phyloP scores from a whole-genome alignment of 2,797 vertebrate genomes.

The Adelosebastes latens region DNA sequence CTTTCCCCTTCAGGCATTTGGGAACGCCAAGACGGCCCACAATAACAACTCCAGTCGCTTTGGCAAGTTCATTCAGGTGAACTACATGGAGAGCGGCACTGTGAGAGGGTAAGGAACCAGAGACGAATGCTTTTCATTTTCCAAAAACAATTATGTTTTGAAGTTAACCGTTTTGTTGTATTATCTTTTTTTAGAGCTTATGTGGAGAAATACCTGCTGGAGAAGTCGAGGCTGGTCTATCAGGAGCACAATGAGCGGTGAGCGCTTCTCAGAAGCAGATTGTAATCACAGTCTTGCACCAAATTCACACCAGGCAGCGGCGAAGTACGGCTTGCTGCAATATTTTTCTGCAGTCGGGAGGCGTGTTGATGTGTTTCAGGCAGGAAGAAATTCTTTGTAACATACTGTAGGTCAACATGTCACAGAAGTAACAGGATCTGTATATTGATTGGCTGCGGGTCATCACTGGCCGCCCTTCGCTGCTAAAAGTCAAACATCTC shows the following conservation, averaged over 20 bases:
- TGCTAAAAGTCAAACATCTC: no score
- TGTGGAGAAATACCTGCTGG: slow-evolving; percentile 97
- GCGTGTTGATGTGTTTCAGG: no score
- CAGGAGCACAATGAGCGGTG: slow-evolving; percentile 99
- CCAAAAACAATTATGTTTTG: not conserved
- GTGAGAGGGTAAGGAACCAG: slow-evolving; percentile 92
- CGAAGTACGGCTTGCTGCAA: no score
- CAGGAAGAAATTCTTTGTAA: no score
- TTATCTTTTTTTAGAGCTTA: slow-evolving; percentile 86
- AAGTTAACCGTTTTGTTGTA: not conserved
- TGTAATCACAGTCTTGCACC: not conserved
- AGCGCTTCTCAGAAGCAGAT: slow-evolving; percentile 4
- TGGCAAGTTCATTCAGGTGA: slow-evolving; percentile 99
- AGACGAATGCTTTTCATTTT: not conserved
- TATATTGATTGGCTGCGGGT: no score
- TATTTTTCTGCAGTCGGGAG: no score
- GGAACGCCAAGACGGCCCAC: slow-evolving; percentile 96
- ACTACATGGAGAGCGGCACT: slow-evolving; percentile 98
- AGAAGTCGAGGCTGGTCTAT: slow-evolving; percentile 97
- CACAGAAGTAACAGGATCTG: no score
- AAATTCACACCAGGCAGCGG: no score
- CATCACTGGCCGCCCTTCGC: fast-evolving
- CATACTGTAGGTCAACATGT: no score
- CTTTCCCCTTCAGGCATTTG: slow-evolving; percentile 59
- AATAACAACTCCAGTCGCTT: slow-evolving; percentile 99